phyloP scores from a whole-genome alignment of 2,113 vertebrate genomes.

The Chinchilla lanigera region DNA sequence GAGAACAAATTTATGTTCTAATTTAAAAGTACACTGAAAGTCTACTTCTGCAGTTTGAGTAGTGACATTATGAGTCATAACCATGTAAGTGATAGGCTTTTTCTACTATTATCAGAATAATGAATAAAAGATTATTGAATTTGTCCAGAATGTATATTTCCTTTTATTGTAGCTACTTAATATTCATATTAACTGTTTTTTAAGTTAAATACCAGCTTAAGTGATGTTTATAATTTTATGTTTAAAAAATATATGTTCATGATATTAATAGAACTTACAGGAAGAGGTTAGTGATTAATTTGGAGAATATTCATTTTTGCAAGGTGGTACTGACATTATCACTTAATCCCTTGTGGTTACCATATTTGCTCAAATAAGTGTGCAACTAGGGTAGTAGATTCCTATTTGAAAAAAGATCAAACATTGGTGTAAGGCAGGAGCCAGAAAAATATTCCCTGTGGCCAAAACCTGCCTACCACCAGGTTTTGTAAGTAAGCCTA shows the following conservation, averaged over 20 bases:
- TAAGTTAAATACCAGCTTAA: conserved; percentile 15
- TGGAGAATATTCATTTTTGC: conserved; percentile 48
- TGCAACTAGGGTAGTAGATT: background rate
- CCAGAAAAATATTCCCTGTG: conserved; percentile 27
- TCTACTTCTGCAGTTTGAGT: conserved; percentile 54
- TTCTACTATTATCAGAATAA: conserved; percentile 34
- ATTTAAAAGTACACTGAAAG: conserved; percentile 54
- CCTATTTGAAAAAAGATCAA: conserved; percentile 7
- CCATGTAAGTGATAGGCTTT: background rate
- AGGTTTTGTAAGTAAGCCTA: conserved; percentile 64
- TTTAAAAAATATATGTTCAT: conserved; percentile 37
- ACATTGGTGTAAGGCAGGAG: background rate
- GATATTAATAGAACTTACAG: conserved; percentile 32
- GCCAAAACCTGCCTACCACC: conserved; percentile 40
- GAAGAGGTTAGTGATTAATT: conserved; percentile 49
- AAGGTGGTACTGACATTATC: background rate
- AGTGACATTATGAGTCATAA: conserved; percentile 15
- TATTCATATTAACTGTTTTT: conserved; percentile 43
- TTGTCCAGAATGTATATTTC: conserved; percentile 28
- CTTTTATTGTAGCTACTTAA: conserved; percentile 17
- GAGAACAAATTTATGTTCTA: conserved; percentile 34
- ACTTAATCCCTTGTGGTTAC: background rate
- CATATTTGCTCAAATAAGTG: conserved; percentile 48
- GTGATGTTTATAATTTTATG: conserved; percentile 23
- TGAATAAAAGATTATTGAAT: conserved; percentile 15